Conservation (phyloP, 1,140 invertebrate genomes). For the Orchesella cincta region DNA sequence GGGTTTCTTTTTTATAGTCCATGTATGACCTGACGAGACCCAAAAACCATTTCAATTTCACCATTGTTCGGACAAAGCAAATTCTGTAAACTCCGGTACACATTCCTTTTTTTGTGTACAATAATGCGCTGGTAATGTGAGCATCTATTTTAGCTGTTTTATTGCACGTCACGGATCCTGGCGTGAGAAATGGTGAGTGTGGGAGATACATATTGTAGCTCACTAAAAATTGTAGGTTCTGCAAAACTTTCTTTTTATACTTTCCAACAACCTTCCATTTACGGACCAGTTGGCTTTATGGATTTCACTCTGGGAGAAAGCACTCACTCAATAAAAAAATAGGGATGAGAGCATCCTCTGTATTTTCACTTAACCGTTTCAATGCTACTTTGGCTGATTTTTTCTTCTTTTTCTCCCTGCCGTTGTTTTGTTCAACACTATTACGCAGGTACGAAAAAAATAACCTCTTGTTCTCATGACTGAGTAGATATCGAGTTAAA, state of each 20-base stretch:
- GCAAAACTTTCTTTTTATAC: neutral
- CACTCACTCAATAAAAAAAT: slow-evolving; percentile 5
- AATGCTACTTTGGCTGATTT: neutral
- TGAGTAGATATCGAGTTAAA: too few species aligned
- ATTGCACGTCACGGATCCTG: slow-evolving; percentile 19
- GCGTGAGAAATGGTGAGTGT: slow-evolving; percentile 23
- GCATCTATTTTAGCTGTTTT: slow-evolving; percentile 15
- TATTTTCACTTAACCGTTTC: slow-evolving; percentile 20
- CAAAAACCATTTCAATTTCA: slow-evolving; percentile 17
- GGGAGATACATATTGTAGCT: neutral
- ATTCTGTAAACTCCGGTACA: slow-evolving; percentile 1
- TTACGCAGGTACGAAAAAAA: neutral
- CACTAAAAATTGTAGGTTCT: slow-evolving; percentile 1
- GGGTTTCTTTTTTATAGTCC: neutral
- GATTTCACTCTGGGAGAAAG: slow-evolving; percentile 14
- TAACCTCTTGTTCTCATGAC: too few species aligned
- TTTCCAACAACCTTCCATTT: slow-evolving; percentile 9
- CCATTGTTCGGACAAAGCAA: slow-evolving; percentile 20
- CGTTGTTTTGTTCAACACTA: neutral
- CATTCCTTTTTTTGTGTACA: neutral
- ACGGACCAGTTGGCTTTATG: slow-evolving; percentile 4
- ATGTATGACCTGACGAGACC: neutral
- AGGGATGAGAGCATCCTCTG: neutral
- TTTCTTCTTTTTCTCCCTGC: neutral
- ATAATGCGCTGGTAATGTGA: neutral